These are phyloP conservation scores for Odiellus spinosus DNA, from an alignment of 2,888 invertebrate species.

Conservation along the genomic window DNA sequence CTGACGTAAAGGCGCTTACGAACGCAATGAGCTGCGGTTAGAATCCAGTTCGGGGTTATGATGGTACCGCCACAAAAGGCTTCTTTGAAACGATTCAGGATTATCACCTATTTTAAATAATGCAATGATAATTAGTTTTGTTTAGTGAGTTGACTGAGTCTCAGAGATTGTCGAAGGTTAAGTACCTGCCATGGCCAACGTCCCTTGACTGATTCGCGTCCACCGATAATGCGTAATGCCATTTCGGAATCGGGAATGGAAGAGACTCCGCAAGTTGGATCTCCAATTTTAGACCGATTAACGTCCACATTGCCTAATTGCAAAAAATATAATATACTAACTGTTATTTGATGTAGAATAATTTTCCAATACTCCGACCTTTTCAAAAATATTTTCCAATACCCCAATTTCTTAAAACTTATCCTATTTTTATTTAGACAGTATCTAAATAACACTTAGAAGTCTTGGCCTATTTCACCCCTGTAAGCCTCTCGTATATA, in stretches of 20 bases:
- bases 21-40: constrained; percentile 76
- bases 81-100: constrained; percentile 63
- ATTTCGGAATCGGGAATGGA: constrained; percentile 5
- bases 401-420: too few relatives aligned
- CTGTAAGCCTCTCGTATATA: too few relatives aligned
- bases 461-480: too few relatives aligned
- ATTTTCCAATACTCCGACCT: too few relatives aligned
- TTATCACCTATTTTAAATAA: constrained; percentile 40
- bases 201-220: constrained; percentile 55
- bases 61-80: constrained; percentile 77
- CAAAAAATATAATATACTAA: too few relatives aligned
- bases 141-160: neutral
- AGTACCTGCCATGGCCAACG: constrained; percentile 83
- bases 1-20: constrained; percentile 57
- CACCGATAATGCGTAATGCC: constrained; percentile 63
- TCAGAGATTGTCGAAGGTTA: neutral
- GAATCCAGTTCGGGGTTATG: constrained; percentile 61
- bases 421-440: too few relatives aligned
- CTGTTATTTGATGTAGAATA: too few relatives aligned
- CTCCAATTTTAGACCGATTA: too few relatives aligned
- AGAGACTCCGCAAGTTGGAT: too few relatives aligned
- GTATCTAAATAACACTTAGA: too few relatives aligned
- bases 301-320: too few relatives aligned
- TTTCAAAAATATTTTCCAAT: too few relatives aligned
- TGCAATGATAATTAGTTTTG: neutral